These are phyloP conservation scores for Pavo muticus DNA, from an alignment of 2,113 vertebrate genomes.

Conservation along the genomic window DNA sequence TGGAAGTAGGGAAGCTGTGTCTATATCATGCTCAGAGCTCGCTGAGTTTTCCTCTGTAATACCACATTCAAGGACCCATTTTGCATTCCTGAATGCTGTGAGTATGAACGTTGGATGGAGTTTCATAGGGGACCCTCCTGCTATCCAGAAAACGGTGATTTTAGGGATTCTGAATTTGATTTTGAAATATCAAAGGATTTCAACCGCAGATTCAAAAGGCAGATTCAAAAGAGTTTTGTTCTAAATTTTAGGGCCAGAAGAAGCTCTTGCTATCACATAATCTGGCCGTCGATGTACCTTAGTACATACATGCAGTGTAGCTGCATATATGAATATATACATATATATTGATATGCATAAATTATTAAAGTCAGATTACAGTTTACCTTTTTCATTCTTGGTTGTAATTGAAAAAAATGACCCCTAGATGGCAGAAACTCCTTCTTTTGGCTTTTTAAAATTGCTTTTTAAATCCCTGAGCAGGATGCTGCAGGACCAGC, in stretches of 20 bases:
- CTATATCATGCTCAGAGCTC: not conserved
- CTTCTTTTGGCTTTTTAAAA: not conserved
- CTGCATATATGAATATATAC: not conserved
- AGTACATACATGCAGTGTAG: fast-evolving
- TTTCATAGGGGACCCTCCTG: not conserved
- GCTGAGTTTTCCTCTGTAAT: not conserved
- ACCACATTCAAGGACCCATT: not conserved
- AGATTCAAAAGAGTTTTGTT: not conserved
- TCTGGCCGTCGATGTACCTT: not conserved
- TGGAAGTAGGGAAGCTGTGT: not conserved
- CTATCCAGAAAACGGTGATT: not conserved
- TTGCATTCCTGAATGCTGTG: not conserved
- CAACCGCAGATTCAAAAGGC: too few species aligned
- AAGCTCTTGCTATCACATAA: not conserved
- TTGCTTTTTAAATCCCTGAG: not conserved
- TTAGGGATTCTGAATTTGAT: not conserved
- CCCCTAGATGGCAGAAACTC: conserved; percentile 65
- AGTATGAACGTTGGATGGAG: not conserved
- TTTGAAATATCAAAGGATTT: not conserved
- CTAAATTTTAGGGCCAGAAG: not conserved
- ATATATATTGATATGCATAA: fast-evolving
- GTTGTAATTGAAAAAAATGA: not conserved
- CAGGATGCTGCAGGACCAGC: not conserved
- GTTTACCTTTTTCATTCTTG: not conserved
- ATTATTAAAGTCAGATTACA: not conserved